Evolutionary conservation across 2,888 invertebrate species (phyloP).

Genomic region (Imbricaverruca yamaguchii): DNA sequence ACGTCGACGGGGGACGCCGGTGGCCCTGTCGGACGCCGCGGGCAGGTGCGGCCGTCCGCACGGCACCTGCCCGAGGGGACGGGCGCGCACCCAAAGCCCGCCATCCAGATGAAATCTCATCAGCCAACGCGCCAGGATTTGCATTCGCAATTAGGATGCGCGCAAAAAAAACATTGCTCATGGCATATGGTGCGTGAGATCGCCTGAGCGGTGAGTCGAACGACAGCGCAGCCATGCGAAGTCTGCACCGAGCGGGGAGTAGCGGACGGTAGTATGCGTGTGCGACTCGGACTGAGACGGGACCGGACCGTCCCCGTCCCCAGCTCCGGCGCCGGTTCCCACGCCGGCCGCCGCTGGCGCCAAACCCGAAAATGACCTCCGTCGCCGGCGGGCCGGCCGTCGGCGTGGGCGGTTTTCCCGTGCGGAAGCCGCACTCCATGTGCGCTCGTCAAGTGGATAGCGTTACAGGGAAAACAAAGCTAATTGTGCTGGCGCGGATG

Average conservation of each 20-base stretch:
- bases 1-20: background rate
- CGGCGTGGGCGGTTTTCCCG: background rate
- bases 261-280: background rate
- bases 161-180: too few relatives aligned
- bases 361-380: background rate
- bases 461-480: conserved; percentile 1
- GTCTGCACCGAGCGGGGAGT: background rate
- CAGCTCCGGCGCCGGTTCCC: background rate
- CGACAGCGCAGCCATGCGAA: too few relatives aligned
- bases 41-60: background rate
- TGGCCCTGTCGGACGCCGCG: background rate
- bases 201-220: too few relatives aligned
- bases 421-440: background rate
- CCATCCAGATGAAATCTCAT: too few relatives aligned
- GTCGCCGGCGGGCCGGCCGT: background rate
- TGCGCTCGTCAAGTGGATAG: background rate
- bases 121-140: too few relatives aligned
- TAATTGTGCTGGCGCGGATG: background rate
- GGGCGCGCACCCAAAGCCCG: too few relatives aligned
- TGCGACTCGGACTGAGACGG: background rate
- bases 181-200: too few relatives aligned
- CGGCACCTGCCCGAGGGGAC: background rate
- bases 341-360: background rate
- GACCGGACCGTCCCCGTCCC: too few relatives aligned
- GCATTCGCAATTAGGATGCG: too few relatives aligned